These are phyloP conservation scores for Chaenodraco wilsoni DNA, from an alignment of 2,797 vertebrate genomes.

Conservation along the genomic window DNA sequence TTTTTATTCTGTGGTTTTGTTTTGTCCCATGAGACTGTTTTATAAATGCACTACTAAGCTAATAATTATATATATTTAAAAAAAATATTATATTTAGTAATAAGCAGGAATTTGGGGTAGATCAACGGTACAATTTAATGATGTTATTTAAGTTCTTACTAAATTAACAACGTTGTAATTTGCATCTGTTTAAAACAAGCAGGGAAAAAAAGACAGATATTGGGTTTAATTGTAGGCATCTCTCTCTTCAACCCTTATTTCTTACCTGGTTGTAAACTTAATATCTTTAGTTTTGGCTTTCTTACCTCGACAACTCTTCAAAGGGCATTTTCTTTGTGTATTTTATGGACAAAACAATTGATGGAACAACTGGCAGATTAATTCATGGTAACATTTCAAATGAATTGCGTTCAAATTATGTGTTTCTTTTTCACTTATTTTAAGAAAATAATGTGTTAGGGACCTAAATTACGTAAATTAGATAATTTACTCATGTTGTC, in stretches of 20 bases:
- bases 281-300: background rate
- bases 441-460: background rate
- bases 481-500: background rate
- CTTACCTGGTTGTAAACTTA: background rate
- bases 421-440: background rate
- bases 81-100: constrained; percentile 39
- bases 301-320: background rate
- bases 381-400: background rate
- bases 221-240: too few relatives aligned
- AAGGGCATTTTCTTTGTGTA: background rate
- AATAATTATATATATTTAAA: constrained; percentile 36
- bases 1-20: background rate
- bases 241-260: background rate
- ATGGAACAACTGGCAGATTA: background rate
- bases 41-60: constrained; percentile 53
- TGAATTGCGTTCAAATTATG: background rate
- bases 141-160: background rate
- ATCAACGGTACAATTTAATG: background rate
- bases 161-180: too few relatives aligned
- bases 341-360: background rate
- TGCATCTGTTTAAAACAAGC: too few relatives aligned
- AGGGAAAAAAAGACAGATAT: too few relatives aligned
- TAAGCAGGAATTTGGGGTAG: background rate
- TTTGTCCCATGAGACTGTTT: constrained; percentile 1
- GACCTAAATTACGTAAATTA: background rate